Percentiles rank a stretch among this genome's conserved stretches.
phyloP scores from a whole-genome alignment of 2,113 vertebrate genomes.

The Ophiodon elongatus region DNA sequence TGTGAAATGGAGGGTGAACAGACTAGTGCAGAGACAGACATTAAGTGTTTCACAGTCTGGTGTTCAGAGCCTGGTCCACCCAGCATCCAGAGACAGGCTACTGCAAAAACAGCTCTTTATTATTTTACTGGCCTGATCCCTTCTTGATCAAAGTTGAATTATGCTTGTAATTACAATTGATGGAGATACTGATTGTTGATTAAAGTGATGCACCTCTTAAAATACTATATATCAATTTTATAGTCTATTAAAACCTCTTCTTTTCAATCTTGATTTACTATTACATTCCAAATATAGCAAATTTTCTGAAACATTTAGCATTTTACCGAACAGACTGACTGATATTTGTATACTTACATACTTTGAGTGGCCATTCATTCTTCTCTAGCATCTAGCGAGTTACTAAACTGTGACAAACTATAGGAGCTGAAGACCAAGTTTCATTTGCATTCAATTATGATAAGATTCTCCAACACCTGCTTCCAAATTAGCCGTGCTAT shows the following conservation, averaged over 20 bases:
- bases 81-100: constrained; percentile 33
- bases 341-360: constrained; percentile 21
- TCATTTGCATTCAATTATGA: constrained; percentile 80
- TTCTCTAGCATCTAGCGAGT: constrained; percentile 9
- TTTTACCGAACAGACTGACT: neutral
- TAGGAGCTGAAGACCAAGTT: constrained; percentile 49
- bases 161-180: constrained; percentile 71
- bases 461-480: constrained; percentile 78
- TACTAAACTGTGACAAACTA: constrained; percentile 58
- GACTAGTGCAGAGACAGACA: constrained; percentile 65
- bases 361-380: constrained; percentile 20
- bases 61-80: constrained; percentile 49
- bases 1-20: constrained; percentile 67
- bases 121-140: constrained; percentile 48
- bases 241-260: neutral
- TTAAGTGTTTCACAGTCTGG: constrained; percentile 73
- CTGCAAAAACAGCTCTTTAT: constrained; percentile 39
- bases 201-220: constrained; percentile 30
- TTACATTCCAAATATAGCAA: neutral
- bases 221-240: constrained; percentile 31
- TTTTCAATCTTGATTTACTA: neutral
- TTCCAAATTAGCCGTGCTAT: constrained; percentile 78
- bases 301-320: neutral
- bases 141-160: constrained; percentile 64
- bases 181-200: constrained; percentile 47